phyloP scores from a whole-genome alignment of 2,888 invertebrate genomes.

The Clivina fossor region DNA sequence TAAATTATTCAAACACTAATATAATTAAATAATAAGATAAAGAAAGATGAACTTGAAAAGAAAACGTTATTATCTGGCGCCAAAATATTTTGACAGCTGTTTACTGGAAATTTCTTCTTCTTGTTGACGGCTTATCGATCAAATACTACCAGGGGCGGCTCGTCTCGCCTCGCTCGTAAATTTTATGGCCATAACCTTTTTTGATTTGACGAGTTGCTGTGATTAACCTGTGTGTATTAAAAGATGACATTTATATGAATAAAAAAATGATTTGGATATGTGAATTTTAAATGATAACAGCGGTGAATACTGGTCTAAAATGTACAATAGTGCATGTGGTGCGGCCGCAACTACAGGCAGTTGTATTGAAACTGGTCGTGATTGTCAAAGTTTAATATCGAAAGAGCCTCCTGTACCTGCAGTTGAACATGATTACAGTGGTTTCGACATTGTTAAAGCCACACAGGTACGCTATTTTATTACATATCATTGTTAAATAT shows the following conservation, averaged over 20 bases:
- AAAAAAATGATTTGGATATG: conserved; percentile 10
- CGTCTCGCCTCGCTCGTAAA: conserved; percentile 8
- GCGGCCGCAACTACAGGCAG: conserved; percentile 66
- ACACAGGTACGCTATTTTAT: conserved; percentile 74
- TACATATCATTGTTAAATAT: no score
- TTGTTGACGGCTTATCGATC: conserved; percentile 28
- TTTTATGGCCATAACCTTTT: conserved; percentile 2
- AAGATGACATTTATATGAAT: conserved; percentile 28
- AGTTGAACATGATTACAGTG: conserved; percentile 72
- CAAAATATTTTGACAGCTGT: conserved; percentile 23
- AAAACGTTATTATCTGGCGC: conserved; percentile 29
- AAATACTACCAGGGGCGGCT: conserved; percentile 26
- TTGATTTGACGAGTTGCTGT: conserved; percentile 29
- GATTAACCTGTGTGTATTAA: conserved; percentile 30
- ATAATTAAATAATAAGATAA: background rate
- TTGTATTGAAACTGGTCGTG: conserved; percentile 63
- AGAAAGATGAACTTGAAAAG: no score
- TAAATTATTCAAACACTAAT: background rate
- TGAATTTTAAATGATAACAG: conserved; percentile 27
- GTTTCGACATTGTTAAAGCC: conserved; percentile 91
- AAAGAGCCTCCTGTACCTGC: conserved; percentile 65
- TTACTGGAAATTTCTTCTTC: conserved; percentile 11
- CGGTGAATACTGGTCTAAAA: no score
- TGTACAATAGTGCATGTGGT: conserved; percentile 75
- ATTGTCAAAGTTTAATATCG: conserved; percentile 62